Base-by-base conservation (phyloP, 2,113 vertebrate genomes). In the Galeopterus variegatus region DNA sequence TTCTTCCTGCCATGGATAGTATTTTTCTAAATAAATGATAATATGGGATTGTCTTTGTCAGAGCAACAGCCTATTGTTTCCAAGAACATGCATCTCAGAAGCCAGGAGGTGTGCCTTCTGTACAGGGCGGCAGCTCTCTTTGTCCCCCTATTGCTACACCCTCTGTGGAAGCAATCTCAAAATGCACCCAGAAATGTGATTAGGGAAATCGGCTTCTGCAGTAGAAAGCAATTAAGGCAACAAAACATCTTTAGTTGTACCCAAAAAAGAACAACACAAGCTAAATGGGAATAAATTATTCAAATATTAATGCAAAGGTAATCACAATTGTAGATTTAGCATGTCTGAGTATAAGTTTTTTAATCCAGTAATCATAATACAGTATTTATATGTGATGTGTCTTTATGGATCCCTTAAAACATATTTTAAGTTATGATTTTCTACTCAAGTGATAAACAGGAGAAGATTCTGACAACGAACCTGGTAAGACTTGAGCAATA, bases 11-110 rank as follows among this genome's bases (percentile, higher is more conserved):
- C 14, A 21, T 0, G 9, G 69, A 52, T 73, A 90, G 92, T 87
- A 72, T 73, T 94, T 94, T 93, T 76, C 90, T 89, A 60, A 93
- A 75, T 88, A 92, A 91, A 90, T 90, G n/a, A 93, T 94, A 89
- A 91, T 94, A 77, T 33, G 36, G 45, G 64, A 67, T 67, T 94
- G 56, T 91, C 64, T 65, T 2, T 90, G 67, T 93, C 70, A 97
- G 69, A 90, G 7, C 28, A 93, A 86, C 6, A 84, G 58, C 33
- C 36, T 19, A 31, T 81, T 92, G 72, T 93, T 95, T 72, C n/a
- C 3, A 92, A 82, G 36, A 96, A 76, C 5, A 23, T 10, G 11
- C 8, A 10, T 60, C 64, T 96, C 69, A 15, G 64, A 88, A 65
- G 26, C 23, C 48, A 72, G 41, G 17, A 81, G 56, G 2, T 52